A percentile compares a stretch with the other conserved stretches of the same genome.
phyloP scores from a whole-genome alignment of 2,113 vertebrate genomes.

The Nanorana parkeri region DNA sequence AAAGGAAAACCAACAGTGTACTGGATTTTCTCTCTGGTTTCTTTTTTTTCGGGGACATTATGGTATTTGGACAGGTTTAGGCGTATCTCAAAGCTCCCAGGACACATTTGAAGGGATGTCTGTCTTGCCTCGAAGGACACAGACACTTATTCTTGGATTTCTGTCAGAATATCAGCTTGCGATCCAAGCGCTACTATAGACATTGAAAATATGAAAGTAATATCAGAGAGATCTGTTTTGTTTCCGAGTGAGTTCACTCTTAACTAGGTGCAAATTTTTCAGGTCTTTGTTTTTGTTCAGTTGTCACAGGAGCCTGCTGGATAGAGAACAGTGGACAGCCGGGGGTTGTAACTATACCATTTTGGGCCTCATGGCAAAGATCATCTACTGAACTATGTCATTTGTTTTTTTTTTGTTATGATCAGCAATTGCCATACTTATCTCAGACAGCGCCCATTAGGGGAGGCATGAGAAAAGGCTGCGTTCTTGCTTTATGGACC shows the following conservation, averaged over 20 bases:
- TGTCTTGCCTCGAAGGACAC: conserved; percentile 47
- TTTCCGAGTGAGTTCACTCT: conserved; percentile 10
- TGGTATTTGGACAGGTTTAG: conserved; percentile 40
- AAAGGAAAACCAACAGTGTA: conserved; percentile 17
- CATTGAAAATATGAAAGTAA: conserved; percentile 9
- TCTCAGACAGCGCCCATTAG: no score
- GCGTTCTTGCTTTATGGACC: no score
- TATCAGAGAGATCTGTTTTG: conserved; percentile 39
- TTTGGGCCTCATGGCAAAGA: no score
- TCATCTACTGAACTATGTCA: no score
- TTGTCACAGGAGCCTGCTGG: not conserved
- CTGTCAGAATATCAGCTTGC: conserved; percentile 40
- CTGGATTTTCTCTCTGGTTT: conserved; percentile 40
- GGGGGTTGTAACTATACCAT: no score
- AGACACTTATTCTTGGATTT: conserved; percentile 53
- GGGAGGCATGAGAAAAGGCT: no score
- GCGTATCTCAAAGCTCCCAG: conserved; percentile 23
- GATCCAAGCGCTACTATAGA: conserved; percentile 38
- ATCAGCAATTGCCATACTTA: no score
- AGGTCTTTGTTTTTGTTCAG: conserved; percentile 12
- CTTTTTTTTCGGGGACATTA: conserved; percentile 31
- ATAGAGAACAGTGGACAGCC: not conserved
- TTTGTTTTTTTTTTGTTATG: no score
- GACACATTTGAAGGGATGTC: conserved; percentile 37
- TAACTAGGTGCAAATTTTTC: conserved; percentile 24